Conservation (phyloP, 2,113 vertebrate species). For the Pterocles burchelli region DNA sequence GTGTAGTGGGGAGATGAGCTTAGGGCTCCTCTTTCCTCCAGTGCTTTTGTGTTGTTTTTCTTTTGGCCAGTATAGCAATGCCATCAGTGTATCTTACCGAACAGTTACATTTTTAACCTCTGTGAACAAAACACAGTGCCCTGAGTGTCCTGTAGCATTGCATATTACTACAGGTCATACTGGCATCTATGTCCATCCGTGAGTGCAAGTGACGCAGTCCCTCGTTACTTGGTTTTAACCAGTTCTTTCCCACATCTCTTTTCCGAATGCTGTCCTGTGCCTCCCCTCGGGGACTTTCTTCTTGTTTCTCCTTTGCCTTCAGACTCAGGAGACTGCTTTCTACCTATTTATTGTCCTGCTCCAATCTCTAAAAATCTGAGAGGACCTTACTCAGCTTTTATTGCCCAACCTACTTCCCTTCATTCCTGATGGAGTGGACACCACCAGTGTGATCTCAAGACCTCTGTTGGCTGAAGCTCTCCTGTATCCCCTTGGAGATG, state of each 20-base stretch:
- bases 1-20: background rate
- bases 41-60: background rate
- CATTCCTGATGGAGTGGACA: background rate
- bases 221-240: background rate
- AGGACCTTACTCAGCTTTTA: background rate
- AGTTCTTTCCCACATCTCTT: background rate
- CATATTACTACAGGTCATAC: background rate
- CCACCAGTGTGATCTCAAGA: background rate
- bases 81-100: accelerated
- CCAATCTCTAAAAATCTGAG: background rate
- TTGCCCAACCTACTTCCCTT: background rate
- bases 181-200: background rate
- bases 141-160: background rate
- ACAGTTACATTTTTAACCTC: background rate
- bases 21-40: background rate
- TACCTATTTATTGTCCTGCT: background rate
- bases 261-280: background rate
- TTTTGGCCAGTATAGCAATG: background rate
- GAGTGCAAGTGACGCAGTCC: background rate
- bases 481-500: accelerated
- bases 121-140: background rate
- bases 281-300: background rate
- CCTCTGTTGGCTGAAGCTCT: background rate
- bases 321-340: background rate
- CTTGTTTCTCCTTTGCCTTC: background rate